Base-by-base conservation (phyloP, 2,113 vertebrate genomes). In the Caranx ignobilis region DNA sequence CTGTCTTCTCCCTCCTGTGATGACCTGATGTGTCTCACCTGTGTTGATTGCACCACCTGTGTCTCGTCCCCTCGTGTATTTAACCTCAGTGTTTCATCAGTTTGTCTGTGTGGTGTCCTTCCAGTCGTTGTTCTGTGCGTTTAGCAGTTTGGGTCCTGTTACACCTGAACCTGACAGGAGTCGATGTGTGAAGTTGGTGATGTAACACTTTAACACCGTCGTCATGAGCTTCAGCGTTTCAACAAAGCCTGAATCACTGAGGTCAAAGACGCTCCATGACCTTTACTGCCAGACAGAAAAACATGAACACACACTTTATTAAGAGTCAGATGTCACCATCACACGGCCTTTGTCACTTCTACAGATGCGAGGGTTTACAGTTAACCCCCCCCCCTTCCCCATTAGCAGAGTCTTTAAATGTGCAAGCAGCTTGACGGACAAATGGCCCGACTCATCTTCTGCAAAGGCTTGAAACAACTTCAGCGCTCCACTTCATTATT, bases 401-500 rank as follows among this genome's bases (percentile, higher is more conserved):
- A 68, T 83, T 75, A 71, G 56, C 67, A 16, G 43, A 11, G 75
- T 65, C 73, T 19, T 83, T 39, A 43, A 18, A 65, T 10, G n/a
- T 6, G 35, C 55, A 48, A 21, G 45, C 52, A 55, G 19, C 31
- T 19, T 43, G 71, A 59, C 55, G 86, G 78, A 80, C 81, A 87
- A 65, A 60, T 67, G 47, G 78, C 62, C 62, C 4, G 31, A 16
- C 67, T 86, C 68, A 13, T 83, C 21, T 68, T 21, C 71, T 71
- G 91, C 26, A 41, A 93, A 65, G 65, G 70, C 52, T 88, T 86
- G 88, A 92, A 93, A 89, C 88, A 82, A 86, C 76, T 87, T 54
- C 21, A 77, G 65, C 43, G 12, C 39, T 84, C 77, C 80, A 61
- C 64, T 91, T 91, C 91, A 83, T 91, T 41, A 92, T 88, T 41